phyloP scores from a whole-genome alignment of 2,888 invertebrate species.

The Synanthedon andrenaeformis region DNA sequence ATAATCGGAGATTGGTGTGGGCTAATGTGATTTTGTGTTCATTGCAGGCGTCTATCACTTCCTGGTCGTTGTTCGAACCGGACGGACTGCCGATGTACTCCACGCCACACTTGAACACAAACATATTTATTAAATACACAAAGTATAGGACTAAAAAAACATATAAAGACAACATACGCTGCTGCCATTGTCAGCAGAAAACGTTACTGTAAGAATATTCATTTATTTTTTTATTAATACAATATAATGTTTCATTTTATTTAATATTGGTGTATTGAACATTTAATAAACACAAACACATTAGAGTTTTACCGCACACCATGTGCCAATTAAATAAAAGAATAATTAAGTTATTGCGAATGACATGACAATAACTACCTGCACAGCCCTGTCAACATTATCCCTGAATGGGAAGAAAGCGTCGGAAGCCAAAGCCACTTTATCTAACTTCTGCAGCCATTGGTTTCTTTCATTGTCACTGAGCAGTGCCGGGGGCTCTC shows the following conservation, averaged over 20 bases:
- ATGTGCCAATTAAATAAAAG: too few relatives aligned
- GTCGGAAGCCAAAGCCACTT: slow-evolving; percentile 92
- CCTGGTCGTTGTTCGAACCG: slow-evolving; percentile 93
- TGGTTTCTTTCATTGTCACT: slow-evolving; percentile 74
- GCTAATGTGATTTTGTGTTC: slow-evolving; percentile 88
- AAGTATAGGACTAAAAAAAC: not conserved
- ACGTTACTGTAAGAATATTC: too few relatives aligned
- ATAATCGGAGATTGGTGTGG: slow-evolving; percentile 91
- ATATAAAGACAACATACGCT: not conserved
- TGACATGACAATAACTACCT: slow-evolving; percentile 66
- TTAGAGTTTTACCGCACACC: too few relatives aligned
- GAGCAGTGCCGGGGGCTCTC: slow-evolving; percentile 73
- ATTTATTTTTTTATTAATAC: too few relatives aligned
- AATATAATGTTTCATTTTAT: too few relatives aligned
- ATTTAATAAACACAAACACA: too few relatives aligned
- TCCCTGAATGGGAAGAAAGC: slow-evolving; percentile 99
- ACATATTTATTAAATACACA: not conserved
- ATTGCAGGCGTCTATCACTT: slow-evolving; percentile 91
- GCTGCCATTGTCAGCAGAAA: too few relatives aligned
- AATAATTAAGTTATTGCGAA: too few relatives aligned
- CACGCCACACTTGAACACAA: slow-evolving; percentile 84
- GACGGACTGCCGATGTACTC: slow-evolving; percentile 92
- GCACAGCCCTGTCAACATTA: slow-evolving; percentile 91
- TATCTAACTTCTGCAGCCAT: slow-evolving; percentile 79
- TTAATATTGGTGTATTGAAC: too few relatives aligned